Conservation (phyloP, 2,113 vertebrate genomes). For the Charina bottae region DNA sequence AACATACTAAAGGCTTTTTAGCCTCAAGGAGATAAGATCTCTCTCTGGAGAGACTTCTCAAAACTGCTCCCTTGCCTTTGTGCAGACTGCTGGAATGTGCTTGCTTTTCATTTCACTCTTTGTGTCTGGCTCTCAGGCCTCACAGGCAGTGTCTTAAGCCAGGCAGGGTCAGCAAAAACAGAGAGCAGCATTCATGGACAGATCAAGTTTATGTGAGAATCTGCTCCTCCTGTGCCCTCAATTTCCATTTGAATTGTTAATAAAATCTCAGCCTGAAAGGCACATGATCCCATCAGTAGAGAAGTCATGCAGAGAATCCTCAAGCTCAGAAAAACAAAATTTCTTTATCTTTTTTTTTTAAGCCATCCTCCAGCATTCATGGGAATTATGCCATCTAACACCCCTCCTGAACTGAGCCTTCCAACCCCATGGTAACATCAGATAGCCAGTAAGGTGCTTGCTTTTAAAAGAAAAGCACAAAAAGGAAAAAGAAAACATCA, state of each 20-base stretch:
- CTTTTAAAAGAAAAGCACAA: constrained; percentile 38
- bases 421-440: constrained; percentile 67
- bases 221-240: constrained; percentile 88
- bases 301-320: constrained; percentile 86
- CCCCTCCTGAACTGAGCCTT: constrained; percentile 55
- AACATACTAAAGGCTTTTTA: constrained; percentile 74
- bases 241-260: constrained; percentile 99
- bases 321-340: constrained; percentile 79
- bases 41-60: constrained; percentile 75
- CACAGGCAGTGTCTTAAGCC: constrained; percentile 86
- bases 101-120: constrained; percentile 85
- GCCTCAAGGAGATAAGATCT: constrained; percentile 77
- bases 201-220: constrained; percentile 99
- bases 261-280: constrained; percentile 87
- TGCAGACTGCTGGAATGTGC: constrained; percentile 84
- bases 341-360: constrained; percentile 77
- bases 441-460: constrained; percentile 59
- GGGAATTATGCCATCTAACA: constrained; percentile 77
- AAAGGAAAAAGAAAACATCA: constrained; percentile 49
- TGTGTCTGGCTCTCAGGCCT: constrained; percentile 84
- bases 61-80: constrained; percentile 79
- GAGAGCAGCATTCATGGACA: constrained; percentile 95
- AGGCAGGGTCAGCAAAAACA: constrained; percentile 91
- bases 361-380: constrained; percentile 73
- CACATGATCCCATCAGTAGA: constrained; percentile 85